A percentile compares a stretch with the other conserved stretches of the same genome.
These are phyloP conservation scores for Thomomys bottae DNA, from an alignment of 2,113 vertebrate species.

Conservation along the genomic window DNA sequence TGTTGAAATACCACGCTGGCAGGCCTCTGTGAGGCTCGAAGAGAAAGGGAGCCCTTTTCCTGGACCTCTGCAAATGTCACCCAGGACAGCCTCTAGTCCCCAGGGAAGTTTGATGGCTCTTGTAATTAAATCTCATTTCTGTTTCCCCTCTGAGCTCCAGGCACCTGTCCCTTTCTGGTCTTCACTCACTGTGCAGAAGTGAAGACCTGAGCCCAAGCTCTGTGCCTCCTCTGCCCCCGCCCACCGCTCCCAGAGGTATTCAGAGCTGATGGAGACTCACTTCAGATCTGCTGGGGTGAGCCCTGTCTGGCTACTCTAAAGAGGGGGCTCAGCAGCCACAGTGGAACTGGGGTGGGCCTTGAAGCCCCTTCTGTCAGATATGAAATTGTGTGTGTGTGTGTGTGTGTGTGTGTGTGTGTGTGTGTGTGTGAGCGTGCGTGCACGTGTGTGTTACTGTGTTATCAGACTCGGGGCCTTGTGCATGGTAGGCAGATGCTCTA, in stretches of 20 bases:
- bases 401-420: not conserved
- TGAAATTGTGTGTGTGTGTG: not conserved
- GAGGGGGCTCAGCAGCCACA: not conserved
- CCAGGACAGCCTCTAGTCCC: not conserved
- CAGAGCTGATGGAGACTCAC: not conserved
- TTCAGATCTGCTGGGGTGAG: not conserved
- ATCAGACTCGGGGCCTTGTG: no score
- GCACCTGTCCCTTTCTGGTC: not conserved
- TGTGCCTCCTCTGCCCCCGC: no score
- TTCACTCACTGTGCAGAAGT: not conserved
- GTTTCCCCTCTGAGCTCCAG: not conserved
- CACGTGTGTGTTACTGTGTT: not conserved
- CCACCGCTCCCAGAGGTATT: not conserved
- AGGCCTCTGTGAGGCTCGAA: not conserved
- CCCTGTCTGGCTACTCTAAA: not conserved
- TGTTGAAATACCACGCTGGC: not conserved
- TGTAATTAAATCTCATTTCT: conserved; percentile 50
- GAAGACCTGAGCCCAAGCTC: not conserved
- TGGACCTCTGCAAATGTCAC: conserved; percentile 54
- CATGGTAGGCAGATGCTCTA: not conserved
- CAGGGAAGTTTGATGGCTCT: conserved; percentile 8
- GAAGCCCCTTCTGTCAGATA: not conserved
- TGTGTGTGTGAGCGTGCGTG: no score
- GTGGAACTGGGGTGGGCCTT: not conserved
- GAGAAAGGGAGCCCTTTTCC: not conserved